Evolutionary conservation across 2,888 invertebrate species (phyloP).

Genomic region (Cecidostiba fungosa): DNA sequence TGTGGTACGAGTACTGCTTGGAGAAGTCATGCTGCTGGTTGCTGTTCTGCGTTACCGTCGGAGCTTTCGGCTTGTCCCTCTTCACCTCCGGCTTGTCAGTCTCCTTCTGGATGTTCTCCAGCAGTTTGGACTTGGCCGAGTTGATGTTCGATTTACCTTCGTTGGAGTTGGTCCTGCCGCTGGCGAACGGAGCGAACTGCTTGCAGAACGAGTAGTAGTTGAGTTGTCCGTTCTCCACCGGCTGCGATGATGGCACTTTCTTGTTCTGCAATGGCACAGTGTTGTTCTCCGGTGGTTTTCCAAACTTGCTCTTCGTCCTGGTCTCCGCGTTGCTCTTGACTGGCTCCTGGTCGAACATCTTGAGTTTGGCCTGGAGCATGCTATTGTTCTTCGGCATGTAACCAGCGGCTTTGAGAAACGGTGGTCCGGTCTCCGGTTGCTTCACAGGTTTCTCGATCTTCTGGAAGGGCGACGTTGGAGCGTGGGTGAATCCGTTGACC

Average conservation of each 20-base stretch:
- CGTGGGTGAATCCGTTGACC: constrained; percentile 73
- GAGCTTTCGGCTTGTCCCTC: constrained; percentile 4
- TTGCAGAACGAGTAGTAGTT: constrained; percentile 73
- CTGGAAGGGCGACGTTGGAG: constrained; percentile 76
- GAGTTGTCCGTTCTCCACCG: constrained; percentile 68
- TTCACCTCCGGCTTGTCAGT: constrained; percentile 1
- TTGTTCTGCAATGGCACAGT: no score
- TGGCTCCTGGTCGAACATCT: constrained; percentile 71
- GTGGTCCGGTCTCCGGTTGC: constrained; percentile 33
- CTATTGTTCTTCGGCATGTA: constrained; percentile 69
- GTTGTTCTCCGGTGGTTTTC: constrained; percentile 39
- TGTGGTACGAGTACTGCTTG: constrained; percentile 57
- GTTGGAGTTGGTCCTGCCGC: constrained; percentile 22
- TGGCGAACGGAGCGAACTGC: constrained; percentile 65
- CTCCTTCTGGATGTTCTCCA: constrained; percentile 40
- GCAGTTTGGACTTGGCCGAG: constrained; percentile 49
- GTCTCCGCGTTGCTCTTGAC: constrained; percentile 29
- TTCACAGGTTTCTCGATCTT: constrained; percentile 71
- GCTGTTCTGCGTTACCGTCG: no score
- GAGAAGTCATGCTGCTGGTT: constrained; percentile 38
- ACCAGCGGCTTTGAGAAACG: constrained; percentile 68
- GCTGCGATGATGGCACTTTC: constrained; percentile 41
- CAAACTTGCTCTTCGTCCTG: constrained; percentile 42
- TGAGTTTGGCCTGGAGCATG: constrained; percentile 71
- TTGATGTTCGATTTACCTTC: constrained; percentile 44